A percentile compares a stretch with the other conserved stretches of the same genome.
Evolutionary conservation across 1,140 invertebrate species (phyloP).

Genomic region (Caenorhabditis inopinata): DNA sequence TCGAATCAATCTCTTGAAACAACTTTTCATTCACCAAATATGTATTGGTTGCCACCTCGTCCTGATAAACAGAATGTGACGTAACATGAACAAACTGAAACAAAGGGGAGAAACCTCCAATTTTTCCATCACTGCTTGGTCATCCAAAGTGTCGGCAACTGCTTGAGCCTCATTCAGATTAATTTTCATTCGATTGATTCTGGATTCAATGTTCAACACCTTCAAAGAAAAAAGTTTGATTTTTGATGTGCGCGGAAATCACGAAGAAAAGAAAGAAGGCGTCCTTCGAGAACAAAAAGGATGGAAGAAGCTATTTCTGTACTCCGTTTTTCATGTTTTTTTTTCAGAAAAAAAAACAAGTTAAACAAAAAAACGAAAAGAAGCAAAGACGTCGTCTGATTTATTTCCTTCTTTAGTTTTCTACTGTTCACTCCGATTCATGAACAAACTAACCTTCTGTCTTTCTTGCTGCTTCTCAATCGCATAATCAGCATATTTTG

Average conservation of each 20-base stretch:
- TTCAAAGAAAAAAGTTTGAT: not conserved
- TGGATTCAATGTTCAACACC: not conserved
- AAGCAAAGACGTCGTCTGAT: not conserved
- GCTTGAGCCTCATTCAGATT: conserved; percentile 17
- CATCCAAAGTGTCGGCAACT: not conserved
- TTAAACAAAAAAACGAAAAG: not conserved
- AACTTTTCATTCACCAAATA: conserved; percentile 4
- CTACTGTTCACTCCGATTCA: not conserved
- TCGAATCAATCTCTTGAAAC: not conserved
- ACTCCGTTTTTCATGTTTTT: not conserved
- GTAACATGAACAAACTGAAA: too few species aligned
- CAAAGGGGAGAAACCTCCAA: not conserved
- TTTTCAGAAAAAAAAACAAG: not conserved
- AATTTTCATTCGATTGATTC: conserved; percentile 27
- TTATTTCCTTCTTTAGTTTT: not conserved
- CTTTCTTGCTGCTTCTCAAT: not conserved
- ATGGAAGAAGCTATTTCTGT: not conserved
- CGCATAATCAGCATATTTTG: not conserved
- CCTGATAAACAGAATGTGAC: not conserved
- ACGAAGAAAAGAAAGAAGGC: not conserved
- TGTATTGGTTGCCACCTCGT: not conserved
- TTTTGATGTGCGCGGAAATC: not conserved
- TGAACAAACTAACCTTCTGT: not conserved
- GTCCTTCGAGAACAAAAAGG: conserved; percentile 19
- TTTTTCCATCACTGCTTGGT: conserved; percentile 13